Conservation (phyloP, 2,113 vertebrate species). For the Semnornis frantzii region DNA sequence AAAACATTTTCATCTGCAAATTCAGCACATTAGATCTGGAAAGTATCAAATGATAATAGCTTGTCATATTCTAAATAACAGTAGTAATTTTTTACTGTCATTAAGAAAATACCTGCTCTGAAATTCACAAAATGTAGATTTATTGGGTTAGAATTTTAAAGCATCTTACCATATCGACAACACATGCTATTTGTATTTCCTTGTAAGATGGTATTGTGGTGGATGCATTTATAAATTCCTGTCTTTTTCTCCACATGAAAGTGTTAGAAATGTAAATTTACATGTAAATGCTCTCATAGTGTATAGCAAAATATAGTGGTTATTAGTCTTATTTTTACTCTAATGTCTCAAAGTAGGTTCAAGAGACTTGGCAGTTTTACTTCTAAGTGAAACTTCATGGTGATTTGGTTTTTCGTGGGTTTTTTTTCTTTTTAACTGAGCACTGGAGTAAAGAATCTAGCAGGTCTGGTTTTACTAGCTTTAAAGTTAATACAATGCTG, state of each 20-base stretch:
- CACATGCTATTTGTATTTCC: not conserved
- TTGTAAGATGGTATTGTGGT: not conserved
- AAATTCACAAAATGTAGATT: not conserved
- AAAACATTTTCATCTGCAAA: not conserved
- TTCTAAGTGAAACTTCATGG: not conserved
- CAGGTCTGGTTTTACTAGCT: not conserved
- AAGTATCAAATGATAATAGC: not conserved
- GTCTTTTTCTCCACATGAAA: not conserved
- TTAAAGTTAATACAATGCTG: not conserved
- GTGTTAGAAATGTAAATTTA: not conserved
- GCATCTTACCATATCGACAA: not conserved
- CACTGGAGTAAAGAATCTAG: not conserved
- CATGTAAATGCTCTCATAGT: not conserved
- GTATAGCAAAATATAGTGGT: not conserved
- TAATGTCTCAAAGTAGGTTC: not conserved
- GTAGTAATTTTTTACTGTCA: not conserved
- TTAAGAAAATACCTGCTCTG: not conserved
- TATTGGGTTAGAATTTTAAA: not conserved
- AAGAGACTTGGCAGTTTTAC: not conserved
- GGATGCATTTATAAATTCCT: not conserved
- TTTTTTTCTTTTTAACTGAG: not conserved
- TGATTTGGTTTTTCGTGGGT: not conserved
- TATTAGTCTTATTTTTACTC: not conserved
- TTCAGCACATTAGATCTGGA: not conserved
- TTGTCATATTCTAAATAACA: not conserved